Evolutionary conservation across 2,888 invertebrate species (phyloP), one percentile per base, ranked within the genome.

Genomic region (Trichacis sp.): DNA sequence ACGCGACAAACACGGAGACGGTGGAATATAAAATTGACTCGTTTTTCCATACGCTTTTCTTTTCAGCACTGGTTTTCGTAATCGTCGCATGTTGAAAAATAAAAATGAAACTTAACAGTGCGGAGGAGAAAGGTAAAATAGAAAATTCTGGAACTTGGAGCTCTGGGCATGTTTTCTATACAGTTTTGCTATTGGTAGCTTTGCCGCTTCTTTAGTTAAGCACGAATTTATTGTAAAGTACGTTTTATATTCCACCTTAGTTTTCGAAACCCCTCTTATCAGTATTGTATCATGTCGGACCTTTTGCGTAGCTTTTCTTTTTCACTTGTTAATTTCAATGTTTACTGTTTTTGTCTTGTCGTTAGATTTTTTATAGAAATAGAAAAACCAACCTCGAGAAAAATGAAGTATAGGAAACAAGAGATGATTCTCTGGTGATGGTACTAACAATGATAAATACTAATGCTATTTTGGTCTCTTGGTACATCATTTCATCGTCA

Each of bases 251-350:
- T 76, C 72, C 73, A 77, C 80, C 77, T 73, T 82, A 78, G 77
- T 77, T 74, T n/a, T n/a, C n/a, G n/a, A n/a, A n/a, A n/a, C n/a
- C n/a, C n/a, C n/a, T n/a, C n/a, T n/a, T n/a, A n/a, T n/a, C n/a
- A n/a, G n/a, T n/a, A n/a, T n/a, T 82, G 83, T 81, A 83, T 83
- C 84, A 83, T 83, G 84, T 83, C 83, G 80, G 80, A 80, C 73
- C 73, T 76, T 73, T 78, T 70, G 49, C 66, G 53, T 73, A 64
- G 47, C 18, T 56, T 67, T 57, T 69, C 64, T 69, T 59, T 36
- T 63, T 70, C 54, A 68, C 67, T 57, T 53, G 57, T 45, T 24
- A 55, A 53, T 61, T 62, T 56, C 62, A 19, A 45, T 20, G 50
- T 50, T 55, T 12, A 49, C 17, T 50, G 12, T 38, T 42, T 24